Percentiles rank a stretch among this genome's conserved stretches.
Evolutionary conservation across 2,797 vertebrate species (phyloP).

Genomic region (Crax fasciolata): DNA sequence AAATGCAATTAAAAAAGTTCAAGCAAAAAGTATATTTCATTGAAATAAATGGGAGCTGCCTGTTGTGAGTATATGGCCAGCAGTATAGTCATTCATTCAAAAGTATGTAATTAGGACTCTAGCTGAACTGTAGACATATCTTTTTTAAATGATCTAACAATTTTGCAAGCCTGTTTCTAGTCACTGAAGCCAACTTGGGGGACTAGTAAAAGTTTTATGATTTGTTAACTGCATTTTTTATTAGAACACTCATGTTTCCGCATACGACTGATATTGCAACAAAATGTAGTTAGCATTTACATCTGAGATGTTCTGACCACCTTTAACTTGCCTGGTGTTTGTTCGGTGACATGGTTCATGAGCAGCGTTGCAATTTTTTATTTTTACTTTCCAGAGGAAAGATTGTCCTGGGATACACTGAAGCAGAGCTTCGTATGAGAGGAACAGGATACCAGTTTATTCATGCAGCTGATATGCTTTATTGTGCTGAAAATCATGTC

Average conservation of each 20-base stretch:
- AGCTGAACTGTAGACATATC: not conserved
- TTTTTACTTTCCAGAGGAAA: constrained; percentile 83
- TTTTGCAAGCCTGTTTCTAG: not conserved
- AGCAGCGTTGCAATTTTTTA: not conserved
- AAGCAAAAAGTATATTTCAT: not conserved
- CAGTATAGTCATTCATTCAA: not conserved
- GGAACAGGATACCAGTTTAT: constrained; percentile 90
- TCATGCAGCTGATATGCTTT: constrained; percentile 90
- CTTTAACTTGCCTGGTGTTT: not conserved
- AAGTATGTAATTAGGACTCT: not conserved
- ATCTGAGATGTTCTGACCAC: not conserved
- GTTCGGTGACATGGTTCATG: not conserved
- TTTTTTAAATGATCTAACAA: not conserved
- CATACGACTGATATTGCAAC: not conserved
- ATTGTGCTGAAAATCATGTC: constrained; percentile 89
- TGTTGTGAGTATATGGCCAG: not conserved
- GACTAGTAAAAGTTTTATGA: not conserved
- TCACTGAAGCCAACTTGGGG: not conserved
- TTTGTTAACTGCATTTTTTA: not conserved
- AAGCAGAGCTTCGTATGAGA: constrained; percentile 85
- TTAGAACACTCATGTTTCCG: not conserved
- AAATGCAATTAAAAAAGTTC: not conserved
- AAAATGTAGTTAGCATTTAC: not conserved
- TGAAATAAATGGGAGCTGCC: not conserved
- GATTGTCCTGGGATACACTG: constrained; percentile 88